Evolutionary conservation across 2,888 invertebrate species (phyloP).

Genomic region (Helleia helle): DNA sequence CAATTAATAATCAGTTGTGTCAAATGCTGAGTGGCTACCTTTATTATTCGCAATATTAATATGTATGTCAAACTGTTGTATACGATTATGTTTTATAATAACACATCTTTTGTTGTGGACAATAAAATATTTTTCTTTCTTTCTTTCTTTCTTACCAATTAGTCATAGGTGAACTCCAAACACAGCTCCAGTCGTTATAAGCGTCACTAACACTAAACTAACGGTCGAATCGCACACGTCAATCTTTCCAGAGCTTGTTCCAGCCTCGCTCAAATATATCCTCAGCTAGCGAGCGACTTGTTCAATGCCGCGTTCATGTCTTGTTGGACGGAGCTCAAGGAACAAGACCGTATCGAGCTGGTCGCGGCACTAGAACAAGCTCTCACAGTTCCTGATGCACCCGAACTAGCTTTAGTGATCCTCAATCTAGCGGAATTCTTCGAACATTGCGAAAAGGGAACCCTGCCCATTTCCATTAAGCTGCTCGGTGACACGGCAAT

Average conservation of each 20-base stretch:
- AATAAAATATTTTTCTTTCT: no score
- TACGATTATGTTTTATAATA: no score
- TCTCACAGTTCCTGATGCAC: constrained; percentile 90
- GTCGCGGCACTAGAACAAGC: constrained; percentile 90
- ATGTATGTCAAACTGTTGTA: no score
- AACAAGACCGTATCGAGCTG: constrained; percentile 86
- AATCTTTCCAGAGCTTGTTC: constrained; percentile 86
- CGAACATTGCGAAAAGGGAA: constrained; percentile 98
- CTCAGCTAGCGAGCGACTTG: constrained; percentile 92
- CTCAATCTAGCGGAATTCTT: constrained; percentile 98
- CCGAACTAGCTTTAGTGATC: constrained; percentile 95
- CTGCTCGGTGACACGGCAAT: constrained; percentile 94
- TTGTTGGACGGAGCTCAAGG: constrained; percentile 96
- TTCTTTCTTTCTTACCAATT: no score
- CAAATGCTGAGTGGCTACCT: no score
- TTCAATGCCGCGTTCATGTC: constrained; percentile 99
- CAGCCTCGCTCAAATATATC: constrained; percentile 92
- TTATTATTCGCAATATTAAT: no score
- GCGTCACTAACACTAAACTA: no score
- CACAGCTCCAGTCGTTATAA: no score
- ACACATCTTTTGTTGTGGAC: no score
- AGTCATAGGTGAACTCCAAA: no score
- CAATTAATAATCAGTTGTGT: no score
- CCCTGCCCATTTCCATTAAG: constrained; percentile 90
- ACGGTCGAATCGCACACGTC: no score